Evolutionary conservation across 2,113 vertebrate species (phyloP), one percentile per base, ranked within the genome.

Genomic region (Cyanoderma ruficeps): DNA sequence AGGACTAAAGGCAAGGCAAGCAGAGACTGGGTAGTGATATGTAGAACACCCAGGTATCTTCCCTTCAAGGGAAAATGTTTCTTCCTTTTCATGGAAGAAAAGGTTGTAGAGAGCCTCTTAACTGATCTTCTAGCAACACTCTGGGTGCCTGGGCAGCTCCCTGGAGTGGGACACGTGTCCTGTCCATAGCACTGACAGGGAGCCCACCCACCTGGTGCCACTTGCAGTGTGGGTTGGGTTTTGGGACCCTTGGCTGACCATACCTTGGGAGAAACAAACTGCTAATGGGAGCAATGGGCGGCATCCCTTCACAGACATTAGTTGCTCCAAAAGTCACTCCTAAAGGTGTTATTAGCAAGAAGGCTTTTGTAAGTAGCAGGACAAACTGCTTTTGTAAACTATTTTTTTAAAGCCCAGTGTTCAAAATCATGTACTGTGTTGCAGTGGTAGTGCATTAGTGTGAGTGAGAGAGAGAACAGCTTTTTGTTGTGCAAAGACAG

Each of bases 141-240:
- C 8, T 52, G 30, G 16, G 13, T 71, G 11, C 11, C 15, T 25
- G 27, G 44, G 55, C 50, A 63, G 50, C 50, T 42, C 24, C 13
- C 17, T 70, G 52, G 25, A 35, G 50, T 9, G 18, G 27, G 31
- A 4, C 4, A 19, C 7, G 50, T 86, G 33, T 31, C 24, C 24
- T 77, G 28, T 8, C 22, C 22, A 6, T 4, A 23, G 44, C 76
- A 18, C 6, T 11, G 7, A 19, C 23, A 15, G 44, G 33, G 31
- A 63, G 2, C 47, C 15, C 39, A 1, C 0, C 28, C 47, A 28
- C 21, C 6, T 4, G 0, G 2, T 44, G 49, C 23, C 7, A 28
- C 28, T 5, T 0, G 0, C 19, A 25, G 11, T 2, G 11, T 11
- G 5, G 8, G 2, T 10, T 71, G 37, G 7, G 24, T 50, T 90